Percentiles rank a stretch among this genome's conserved stretches.
These are phyloP conservation scores for Glaucopsyche alexis DNA, from an alignment of 2,888 invertebrate genomes.

Conservation along the genomic window DNA sequence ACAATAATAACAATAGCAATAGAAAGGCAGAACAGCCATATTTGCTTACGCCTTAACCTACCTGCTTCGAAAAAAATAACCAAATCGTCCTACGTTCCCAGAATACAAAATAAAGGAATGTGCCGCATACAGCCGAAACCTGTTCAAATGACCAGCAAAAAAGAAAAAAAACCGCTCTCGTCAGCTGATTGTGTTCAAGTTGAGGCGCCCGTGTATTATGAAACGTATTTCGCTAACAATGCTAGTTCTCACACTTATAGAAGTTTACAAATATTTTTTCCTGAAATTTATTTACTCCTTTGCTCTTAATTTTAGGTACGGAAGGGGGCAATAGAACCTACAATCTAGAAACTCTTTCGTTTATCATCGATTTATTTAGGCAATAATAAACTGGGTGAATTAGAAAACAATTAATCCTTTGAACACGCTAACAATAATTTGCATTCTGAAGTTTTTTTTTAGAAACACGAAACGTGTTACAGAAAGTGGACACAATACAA, in stretches of 20 bases:
- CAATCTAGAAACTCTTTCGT: background rate
- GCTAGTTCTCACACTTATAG: conserved; percentile 20
- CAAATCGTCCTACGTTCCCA: conserved; percentile 42
- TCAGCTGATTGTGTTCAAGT: conserved; percentile 47
- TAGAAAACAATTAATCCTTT: too few relatives aligned
- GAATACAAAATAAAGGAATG: conserved; percentile 48
- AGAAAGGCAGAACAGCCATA: conserved; percentile 29
- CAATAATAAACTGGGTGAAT: too few relatives aligned
- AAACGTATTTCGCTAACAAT: conserved; percentile 30
- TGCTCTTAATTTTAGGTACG: background rate
- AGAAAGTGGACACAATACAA: conserved; percentile 15
- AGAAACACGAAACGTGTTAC: background rate
- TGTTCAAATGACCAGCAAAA: conserved; percentile 46
- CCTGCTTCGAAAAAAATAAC: conserved; percentile 43
- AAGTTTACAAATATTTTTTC: conserved; percentile 11
- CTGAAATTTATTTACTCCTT: background rate
- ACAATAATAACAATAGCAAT: conserved; percentile 29
- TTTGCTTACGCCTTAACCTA: conserved; percentile 38
- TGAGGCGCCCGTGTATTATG: conserved; percentile 47
- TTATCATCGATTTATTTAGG: too few relatives aligned
- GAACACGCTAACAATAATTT: too few relatives aligned
- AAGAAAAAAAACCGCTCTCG: conserved; percentile 42
- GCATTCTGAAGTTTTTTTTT: background rate
- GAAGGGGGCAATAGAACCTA: background rate
- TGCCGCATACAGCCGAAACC: conserved; percentile 44